Base-by-base conservation (phyloP, 2,888 invertebrate genomes). In the Quadroppia sp. region DNA sequence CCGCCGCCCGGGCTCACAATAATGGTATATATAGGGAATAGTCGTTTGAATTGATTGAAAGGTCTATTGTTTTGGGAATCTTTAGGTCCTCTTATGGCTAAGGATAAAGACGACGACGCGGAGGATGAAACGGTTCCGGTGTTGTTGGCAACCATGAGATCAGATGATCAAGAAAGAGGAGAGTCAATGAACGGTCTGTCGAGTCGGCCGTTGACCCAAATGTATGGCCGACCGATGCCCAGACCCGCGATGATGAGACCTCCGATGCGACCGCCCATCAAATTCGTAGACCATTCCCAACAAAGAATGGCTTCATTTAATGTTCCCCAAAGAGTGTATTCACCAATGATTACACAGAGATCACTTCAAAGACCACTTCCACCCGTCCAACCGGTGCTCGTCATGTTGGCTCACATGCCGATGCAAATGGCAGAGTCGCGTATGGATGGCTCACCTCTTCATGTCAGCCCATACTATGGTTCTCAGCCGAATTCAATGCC, bases 201-300 rank as follows among this genome's bases (percentile, higher is more conserved):
- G 40, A 13, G 15, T 17, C 17, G 32, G 17, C 70, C 71, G 7
- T 56, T 56, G 42, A 48, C 20, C 50, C 15, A n/a, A 50, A 50
- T 74, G 74, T 74, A 74, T 36, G 74, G 74, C 30, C 71, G 74
- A 32, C 74, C 74, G n/a, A 74, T 74, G 74, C 71, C 74, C 6
- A 50, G 61, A 45, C 61, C 72, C 23, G 23, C 61, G n/a, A 42
- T 73, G 72, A 73, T 72, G 32, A 64, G 73, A 42, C 20, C 30
- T 2, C 73, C 67, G 9, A 45, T 73, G 40, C 32, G 36, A 7
- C 61, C 69, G 20, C 69, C 53, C 25, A 70, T 70, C 20, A 48
- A 70, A 32, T 50, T 50, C 69, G 2, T 36, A 0, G n/a, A 9
- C 20, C 36, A 9, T 9, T 17, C 45, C 15, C 53, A 69, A 28